phyloP scores from a whole-genome alignment of 2,113 vertebrate genomes.

The Daboia siamensis region DNA sequence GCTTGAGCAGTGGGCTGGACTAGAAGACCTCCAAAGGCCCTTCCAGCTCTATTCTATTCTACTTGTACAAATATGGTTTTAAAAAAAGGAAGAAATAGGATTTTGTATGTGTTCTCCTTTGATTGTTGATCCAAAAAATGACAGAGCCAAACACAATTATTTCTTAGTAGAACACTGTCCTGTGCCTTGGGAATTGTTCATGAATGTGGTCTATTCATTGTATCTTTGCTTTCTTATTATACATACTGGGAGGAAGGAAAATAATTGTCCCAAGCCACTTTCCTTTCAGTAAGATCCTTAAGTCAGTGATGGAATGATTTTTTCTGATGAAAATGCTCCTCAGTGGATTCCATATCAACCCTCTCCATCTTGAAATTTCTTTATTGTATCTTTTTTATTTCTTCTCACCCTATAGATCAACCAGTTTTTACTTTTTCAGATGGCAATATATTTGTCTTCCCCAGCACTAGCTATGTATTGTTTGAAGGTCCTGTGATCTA shows the following conservation, averaged over 20 bases:
- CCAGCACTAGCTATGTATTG: not conserved
- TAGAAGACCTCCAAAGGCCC: no score
- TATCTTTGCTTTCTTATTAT: slow-evolving; percentile 15
- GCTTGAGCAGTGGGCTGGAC: no score
- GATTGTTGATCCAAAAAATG: accelerated
- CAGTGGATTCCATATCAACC: not conserved
- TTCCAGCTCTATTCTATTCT: no score
- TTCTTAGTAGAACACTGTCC: not conserved
- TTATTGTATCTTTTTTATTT: not conserved
- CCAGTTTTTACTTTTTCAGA: not conserved
- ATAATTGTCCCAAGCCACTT: slow-evolving; percentile 21
- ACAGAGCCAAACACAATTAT: not conserved
- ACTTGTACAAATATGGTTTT: not conserved
- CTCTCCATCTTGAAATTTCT: not conserved
- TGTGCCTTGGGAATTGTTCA: not conserved
- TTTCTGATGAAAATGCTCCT: slow-evolving; percentile 38
- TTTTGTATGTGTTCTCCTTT: accelerated
- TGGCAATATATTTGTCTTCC: not conserved
- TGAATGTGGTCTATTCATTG: not conserved
- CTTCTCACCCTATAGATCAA: slow-evolving; percentile 18
- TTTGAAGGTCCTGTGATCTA: not conserved
- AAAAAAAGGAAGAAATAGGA: not conserved
- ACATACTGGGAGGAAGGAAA: slow-evolving; percentile 3
- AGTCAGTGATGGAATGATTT: not conserved
- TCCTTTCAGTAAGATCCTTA: slow-evolving; percentile 39